These are phyloP conservation scores for Todiramphus saurophagus DNA, from an alignment of 2,113 vertebrate species.

Conservation along the genomic window DNA sequence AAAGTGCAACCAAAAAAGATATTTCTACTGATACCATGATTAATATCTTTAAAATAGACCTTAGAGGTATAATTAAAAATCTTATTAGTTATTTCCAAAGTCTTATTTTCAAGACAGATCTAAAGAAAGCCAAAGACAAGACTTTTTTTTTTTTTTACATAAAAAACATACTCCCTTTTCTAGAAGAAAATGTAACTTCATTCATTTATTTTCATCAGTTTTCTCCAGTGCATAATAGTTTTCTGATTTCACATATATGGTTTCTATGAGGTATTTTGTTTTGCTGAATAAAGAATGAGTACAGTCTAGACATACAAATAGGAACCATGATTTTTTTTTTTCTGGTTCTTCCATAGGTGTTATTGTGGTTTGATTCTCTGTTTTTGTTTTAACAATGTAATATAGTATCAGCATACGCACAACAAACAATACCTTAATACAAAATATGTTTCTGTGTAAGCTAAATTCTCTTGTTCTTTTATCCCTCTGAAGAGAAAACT, in stretches of 20 bases:
- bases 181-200: not conserved
- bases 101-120: rapidly evolving
- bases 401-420: not conserved
- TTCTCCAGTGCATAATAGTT: not conserved
- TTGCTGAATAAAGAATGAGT: not conserved
- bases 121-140: not conserved
- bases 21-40: not conserved
- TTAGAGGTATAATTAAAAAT: not conserved
- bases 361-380: not conserved
- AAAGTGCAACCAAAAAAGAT: not conserved
- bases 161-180: not conserved
- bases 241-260: not conserved
- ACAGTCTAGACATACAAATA: not conserved
- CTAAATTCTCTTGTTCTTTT: not conserved
- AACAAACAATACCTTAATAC: not conserved
- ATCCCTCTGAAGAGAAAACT: not conserved
- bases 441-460: not conserved
- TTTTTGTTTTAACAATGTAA: not conserved
- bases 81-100: not conserved
- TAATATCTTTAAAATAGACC: not conserved
- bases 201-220: not conserved
- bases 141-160: not conserved
- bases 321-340: not conserved
- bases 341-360: not conserved
- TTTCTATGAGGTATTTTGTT: not conserved